Evolutionary conservation across 2,888 invertebrate genomes (phyloP), one percentile per base, ranked within the genome.

Genomic region (Phlogophora meticulosa): DNA sequence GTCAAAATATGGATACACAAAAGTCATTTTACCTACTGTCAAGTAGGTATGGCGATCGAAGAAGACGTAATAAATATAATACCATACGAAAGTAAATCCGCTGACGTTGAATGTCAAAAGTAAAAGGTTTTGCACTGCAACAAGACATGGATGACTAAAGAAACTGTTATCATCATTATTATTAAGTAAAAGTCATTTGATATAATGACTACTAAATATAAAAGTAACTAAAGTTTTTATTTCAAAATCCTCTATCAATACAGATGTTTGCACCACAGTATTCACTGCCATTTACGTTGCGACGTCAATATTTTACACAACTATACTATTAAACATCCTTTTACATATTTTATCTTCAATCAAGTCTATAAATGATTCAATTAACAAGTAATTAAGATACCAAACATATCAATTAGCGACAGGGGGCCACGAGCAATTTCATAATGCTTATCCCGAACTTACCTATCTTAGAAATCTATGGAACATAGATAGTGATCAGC

Each of bases 391-490:
- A 73, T 62, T 71, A 71, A 45, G 28, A 62, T 49, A 55, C 28
- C n/a, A 28, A 53, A 73, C 53, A 53, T 40, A 28, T 42, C 28
- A 55, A 58, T 77, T 51, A 77, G 28, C 72, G 17, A 63, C 58
- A 48, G 45, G 63, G 52, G 72, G 72, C 17, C 58, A 51, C 17
- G 7, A 32, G 20, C 1, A 36, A 45, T 55, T 62, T 49, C 57
- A 36, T 42, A 58, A 61, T 48, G 13, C 7, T 36, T 17, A 36
- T 53, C n/a, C 28, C 20, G 7, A 48, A 57, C 55, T 22, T 17
- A 32, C 36, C 10, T 55, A 76, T 60, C 42, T 46, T 56, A 46
- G 40, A 60, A 51, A 76, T 61, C 36, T 43, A 15, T 43, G 36
- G 60, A 32, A 48, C 42, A 52, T 20, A 40, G 71, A 61, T 76